Percentiles rank a stretch among this genome's conserved stretches.
Conservation (phyloP, 2,888 invertebrate genomes). For the Pantelozetes paolii region DNA sequence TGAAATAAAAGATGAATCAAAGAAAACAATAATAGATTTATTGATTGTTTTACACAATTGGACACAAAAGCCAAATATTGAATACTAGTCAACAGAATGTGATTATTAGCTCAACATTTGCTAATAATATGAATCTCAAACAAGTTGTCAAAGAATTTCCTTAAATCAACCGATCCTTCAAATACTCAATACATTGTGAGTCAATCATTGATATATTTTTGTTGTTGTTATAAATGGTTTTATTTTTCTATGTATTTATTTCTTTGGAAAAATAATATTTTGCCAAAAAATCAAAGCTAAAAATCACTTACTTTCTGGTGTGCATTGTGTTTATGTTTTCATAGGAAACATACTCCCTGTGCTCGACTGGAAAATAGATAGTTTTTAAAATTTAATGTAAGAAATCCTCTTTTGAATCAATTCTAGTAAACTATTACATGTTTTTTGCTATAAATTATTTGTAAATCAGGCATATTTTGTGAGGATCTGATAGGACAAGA, state of each 20-base stretch:
- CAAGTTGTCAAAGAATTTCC: neutral
- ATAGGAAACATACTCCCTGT: too few relatives aligned
- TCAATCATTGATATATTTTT: neutral
- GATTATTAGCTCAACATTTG: constrained; percentile 3
- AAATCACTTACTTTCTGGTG: too few relatives aligned
- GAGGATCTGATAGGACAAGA: too few relatives aligned
- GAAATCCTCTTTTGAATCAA: too few relatives aligned
- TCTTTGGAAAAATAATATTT: too few relatives aligned
- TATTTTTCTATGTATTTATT: neutral
- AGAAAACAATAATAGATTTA: neutral
- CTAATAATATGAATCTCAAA: neutral
- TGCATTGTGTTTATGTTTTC: too few relatives aligned
- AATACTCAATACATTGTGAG: constrained; percentile 13
- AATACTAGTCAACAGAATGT: constrained; percentile 1
- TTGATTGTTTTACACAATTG: neutral
- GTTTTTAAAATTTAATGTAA: too few relatives aligned
- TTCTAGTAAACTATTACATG: too few relatives aligned
- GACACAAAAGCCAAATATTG: neutral
- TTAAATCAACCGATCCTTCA: neutral
- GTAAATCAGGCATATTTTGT: too few relatives aligned
- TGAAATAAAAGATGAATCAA: neutral
- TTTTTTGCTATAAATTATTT: too few relatives aligned
- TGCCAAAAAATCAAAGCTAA: too few relatives aligned
- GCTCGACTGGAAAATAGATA: too few relatives aligned
- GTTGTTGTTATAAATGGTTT: neutral